A percentile compares a stretch with the other conserved stretches of the same genome.
Evolutionary conservation across 2,797 vertebrate genomes (phyloP).

Genomic region (Onychomys leucogaster): DNA sequence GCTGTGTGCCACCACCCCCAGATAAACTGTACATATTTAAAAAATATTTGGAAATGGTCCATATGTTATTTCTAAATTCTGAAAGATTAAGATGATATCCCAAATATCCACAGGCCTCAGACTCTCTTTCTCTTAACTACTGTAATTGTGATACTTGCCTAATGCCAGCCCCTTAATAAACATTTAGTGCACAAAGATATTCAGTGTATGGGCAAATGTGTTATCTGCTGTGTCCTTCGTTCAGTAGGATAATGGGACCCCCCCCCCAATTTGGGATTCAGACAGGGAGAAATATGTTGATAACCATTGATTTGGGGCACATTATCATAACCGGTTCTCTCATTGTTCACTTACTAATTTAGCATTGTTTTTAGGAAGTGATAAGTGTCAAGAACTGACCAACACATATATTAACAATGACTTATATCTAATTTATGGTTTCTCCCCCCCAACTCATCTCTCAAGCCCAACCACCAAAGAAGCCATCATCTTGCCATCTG

Average conservation of each 20-base stretch:
- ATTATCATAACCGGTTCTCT: background rate
- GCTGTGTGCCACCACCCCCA: background rate
- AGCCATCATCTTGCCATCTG: background rate
- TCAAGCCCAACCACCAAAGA: background rate
- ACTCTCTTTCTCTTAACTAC: background rate
- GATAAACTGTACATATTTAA: background rate
- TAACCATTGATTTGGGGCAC: background rate
- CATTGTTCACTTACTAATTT: background rate
- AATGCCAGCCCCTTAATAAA: background rate
- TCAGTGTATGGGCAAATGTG: background rate
- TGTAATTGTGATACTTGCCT: background rate
- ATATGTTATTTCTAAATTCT: conserved; percentile 19
- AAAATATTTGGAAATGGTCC: conserved; percentile 12
- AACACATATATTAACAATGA: background rate
- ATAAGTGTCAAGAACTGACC: background rate
- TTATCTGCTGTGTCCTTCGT: background rate
- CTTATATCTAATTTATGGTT: background rate
- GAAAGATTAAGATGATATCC: conserved; percentile 19
- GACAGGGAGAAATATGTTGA: background rate
- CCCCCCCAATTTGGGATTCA: conserved; percentile 1
- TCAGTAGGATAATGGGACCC: background rate
- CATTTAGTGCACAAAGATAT: background rate
- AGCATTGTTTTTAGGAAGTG: background rate
- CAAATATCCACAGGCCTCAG: background rate
- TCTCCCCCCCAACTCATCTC: background rate